Conservation (phyloP, 2,797 vertebrate genomes). For the Amniataba percoides region DNA sequence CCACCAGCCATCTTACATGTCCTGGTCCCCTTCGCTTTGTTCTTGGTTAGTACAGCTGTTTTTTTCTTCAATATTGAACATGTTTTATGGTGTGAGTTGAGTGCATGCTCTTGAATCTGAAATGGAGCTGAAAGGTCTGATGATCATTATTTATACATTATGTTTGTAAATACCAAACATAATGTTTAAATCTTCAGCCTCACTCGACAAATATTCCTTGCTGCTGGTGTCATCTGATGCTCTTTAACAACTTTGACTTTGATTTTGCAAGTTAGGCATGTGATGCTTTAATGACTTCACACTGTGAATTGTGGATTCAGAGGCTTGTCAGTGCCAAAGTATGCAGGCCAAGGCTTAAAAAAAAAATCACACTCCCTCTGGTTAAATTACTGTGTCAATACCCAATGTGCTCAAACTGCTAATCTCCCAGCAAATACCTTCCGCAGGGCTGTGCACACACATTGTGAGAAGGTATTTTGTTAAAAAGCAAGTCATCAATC, state of each 20-base stretch:
- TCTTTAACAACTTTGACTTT: slow-evolving; percentile 2
- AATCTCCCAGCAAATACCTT: slow-evolving; percentile 38
- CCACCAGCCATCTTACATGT: too few species aligned
- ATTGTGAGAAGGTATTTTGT: not conserved
- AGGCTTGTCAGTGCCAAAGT: slow-evolving; percentile 46
- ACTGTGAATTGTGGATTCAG: slow-evolving; percentile 27
- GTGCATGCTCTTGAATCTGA: not conserved
- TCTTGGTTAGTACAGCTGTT: too few species aligned
- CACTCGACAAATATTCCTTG: not conserved
- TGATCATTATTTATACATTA: too few species aligned
- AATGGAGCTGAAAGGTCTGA: not conserved
- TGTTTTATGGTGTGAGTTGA: not conserved
- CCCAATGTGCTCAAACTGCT: slow-evolving; percentile 44
- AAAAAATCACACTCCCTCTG: slow-evolving; percentile 38
- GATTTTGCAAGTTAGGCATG: slow-evolving; percentile 22
- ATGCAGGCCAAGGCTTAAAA: slow-evolving; percentile 42
- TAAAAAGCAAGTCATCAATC: not conserved
- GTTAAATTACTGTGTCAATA: slow-evolving; percentile 66
- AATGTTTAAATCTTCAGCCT: not conserved
- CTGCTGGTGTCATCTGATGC: not conserved
- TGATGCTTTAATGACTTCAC: slow-evolving; percentile 36
- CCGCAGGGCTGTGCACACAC: slow-evolving; percentile 1
- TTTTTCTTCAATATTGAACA: too few species aligned
- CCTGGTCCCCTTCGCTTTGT: too few species aligned
- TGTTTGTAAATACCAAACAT: not conserved